Evolutionary conservation across 2,797 vertebrate genomes (phyloP).

Genomic region (Sebastes kiyomatsui): DNA sequence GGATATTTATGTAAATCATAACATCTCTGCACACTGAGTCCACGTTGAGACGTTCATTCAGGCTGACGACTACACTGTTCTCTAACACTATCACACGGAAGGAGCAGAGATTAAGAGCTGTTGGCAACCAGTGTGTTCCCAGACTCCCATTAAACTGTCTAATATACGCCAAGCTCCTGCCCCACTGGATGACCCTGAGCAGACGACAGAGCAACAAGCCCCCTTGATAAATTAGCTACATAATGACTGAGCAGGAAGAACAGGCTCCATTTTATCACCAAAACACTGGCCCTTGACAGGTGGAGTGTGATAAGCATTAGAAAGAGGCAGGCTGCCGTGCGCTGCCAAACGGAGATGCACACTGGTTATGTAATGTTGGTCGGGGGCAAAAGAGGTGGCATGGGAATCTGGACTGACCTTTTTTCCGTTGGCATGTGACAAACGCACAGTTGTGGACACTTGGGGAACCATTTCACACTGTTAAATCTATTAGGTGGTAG

Average conservation of each 20-base stretch:
- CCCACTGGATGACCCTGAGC: constrained; percentile 23
- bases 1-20: background rate
- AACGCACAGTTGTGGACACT: constrained; percentile 27
- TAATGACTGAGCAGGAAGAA: constrained; percentile 74
- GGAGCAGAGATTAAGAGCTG: constrained; percentile 21
- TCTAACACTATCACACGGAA: constrained; percentile 8
- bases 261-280: constrained; percentile 63
- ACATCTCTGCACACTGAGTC: background rate
- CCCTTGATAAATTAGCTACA: constrained; percentile 64
- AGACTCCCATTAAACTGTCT: constrained; percentile 34
- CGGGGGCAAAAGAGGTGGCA: background rate
- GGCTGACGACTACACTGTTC: background rate
- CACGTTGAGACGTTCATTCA: background rate
- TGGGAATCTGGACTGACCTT: constrained; percentile 49
- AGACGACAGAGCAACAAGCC: constrained; percentile 63
- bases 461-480: constrained; percentile 20
- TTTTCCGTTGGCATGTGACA: constrained; percentile 14
- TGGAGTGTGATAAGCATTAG: constrained; percentile 71
- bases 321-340: constrained; percentile 36
- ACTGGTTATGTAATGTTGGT: constrained; percentile 38
- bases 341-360: constrained; percentile 58
- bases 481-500: constrained; percentile 17
- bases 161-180: background rate
- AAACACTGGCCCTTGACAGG: constrained; percentile 58
- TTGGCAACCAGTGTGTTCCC: constrained; percentile 34